Conservation (phyloP, 2,888 invertebrate species). For the Drosophila rellima region DNA sequence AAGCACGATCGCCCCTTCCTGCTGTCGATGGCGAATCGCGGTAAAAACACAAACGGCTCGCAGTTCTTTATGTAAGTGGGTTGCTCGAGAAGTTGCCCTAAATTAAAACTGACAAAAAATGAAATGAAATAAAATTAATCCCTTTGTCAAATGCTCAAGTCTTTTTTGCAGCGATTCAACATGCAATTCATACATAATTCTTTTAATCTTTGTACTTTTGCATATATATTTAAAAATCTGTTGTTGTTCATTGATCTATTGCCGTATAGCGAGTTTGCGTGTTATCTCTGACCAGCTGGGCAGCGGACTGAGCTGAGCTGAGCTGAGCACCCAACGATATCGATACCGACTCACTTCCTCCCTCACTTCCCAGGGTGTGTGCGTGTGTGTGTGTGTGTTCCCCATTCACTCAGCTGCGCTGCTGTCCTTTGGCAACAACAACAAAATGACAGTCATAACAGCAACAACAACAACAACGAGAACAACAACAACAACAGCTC, state of each 20-base stretch:
- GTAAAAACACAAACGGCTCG: constrained; percentile 98
- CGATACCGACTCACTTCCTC: constrained; percentile 4
- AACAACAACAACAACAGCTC: constrained; percentile 10
- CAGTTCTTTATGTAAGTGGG: constrained; percentile 99
- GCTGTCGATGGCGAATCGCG: constrained; percentile 99
- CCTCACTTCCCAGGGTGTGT: constrained; percentile 1
- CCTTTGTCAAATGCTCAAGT: constrained; percentile 25
- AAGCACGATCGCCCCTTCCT: constrained; percentile 96
- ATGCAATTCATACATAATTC: constrained; percentile 51
- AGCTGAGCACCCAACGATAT: constrained; percentile 40
- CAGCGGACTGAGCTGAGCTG: constrained; percentile 32
- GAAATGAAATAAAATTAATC: constrained; percentile 12
- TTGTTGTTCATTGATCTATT: constrained; percentile 83
- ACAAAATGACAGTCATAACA: not conserved
- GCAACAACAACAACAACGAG: constrained; percentile 5
- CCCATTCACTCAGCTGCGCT: constrained; percentile 34
- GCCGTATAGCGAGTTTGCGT: constrained; percentile 62
- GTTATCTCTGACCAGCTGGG: constrained; percentile 52
- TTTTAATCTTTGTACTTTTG: constrained; percentile 34
- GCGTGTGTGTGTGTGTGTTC: constrained; percentile 33
- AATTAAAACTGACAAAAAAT: not conserved
- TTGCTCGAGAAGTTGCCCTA: constrained; percentile 14
- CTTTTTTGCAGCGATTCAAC: constrained; percentile 45
- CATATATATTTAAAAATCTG: constrained; percentile 67
- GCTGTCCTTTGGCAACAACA: constrained; percentile 40